These are phyloP conservation scores for Patella vulgata DNA, from an alignment of 1,140 invertebrate genomes.

Conservation along the genomic window DNA sequence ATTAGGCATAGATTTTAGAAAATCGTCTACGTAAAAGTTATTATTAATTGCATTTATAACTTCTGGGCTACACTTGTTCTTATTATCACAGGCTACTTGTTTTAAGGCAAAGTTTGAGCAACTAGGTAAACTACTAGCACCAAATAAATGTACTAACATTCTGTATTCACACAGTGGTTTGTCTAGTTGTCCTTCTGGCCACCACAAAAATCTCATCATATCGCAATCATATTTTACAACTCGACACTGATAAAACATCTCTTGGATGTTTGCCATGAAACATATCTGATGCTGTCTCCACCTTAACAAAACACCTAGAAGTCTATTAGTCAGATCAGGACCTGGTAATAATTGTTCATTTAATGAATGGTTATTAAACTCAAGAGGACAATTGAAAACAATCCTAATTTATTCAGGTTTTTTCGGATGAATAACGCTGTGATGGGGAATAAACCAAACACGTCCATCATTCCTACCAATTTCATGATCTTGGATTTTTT, in stretches of 20 bases:
- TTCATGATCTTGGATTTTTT: conserved; percentile 15
- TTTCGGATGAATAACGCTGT: too few species aligned
- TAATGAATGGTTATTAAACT: conserved; percentile 29
- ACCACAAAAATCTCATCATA: conserved; percentile 39
- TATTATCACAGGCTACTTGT: conserved; percentile 25
- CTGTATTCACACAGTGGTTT: conserved; percentile 9
- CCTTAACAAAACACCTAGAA: conserved; percentile 44
- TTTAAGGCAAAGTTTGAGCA: conserved; percentile 37
- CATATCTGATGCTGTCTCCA: conserved; percentile 41
- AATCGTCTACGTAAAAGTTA: too few species aligned
- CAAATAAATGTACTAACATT: conserved; percentile 37
- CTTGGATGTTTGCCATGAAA: conserved; percentile 42
- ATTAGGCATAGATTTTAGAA: conserved; percentile 38
- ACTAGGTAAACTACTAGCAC: conserved; percentile 27
- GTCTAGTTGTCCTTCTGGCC: conserved; percentile 18
- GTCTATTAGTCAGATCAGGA: conserved; percentile 39
- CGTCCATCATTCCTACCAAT: too few species aligned
- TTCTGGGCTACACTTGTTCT: conserved; percentile 13
- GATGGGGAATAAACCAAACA: conserved; percentile 26
- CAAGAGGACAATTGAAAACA: conserved; percentile 42
- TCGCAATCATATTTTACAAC: conserved; percentile 19
- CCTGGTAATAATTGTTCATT: conserved; percentile 47
- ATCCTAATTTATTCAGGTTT: too few species aligned
- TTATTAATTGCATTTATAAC: conserved; percentile 19
- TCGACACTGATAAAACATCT: conserved; percentile 48